These are phyloP conservation scores for Drosophila cyrtoloma DNA, from an alignment of 2,888 invertebrate genomes.

Conservation along the genomic window DNA sequence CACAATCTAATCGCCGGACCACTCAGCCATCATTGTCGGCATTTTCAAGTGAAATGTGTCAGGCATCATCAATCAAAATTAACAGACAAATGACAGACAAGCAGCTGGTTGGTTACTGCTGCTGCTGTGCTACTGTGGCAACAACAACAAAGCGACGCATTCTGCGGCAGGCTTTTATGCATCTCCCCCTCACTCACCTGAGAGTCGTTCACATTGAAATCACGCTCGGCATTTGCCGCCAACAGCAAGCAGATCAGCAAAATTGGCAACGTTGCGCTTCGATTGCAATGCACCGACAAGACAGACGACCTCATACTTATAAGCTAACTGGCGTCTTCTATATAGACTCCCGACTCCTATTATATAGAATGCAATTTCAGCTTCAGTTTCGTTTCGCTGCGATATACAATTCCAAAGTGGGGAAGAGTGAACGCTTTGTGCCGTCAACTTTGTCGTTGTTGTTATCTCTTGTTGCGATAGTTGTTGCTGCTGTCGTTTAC, in stretches of 20 bases:
- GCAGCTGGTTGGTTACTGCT: background rate
- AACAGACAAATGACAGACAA: conserved; percentile 59
- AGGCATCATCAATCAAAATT: conserved; percentile 75
- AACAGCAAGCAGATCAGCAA: conserved; percentile 48
- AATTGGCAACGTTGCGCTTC: conserved; percentile 47
- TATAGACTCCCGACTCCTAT: conserved; percentile 38
- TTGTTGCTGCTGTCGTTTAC: conserved; percentile 54
- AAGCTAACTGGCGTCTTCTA: conserved; percentile 25
- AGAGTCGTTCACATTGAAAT: conserved; percentile 84
- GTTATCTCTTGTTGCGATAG: conserved; percentile 14
- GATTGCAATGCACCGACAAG: conserved; percentile 59
- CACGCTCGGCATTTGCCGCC: conserved; percentile 76
- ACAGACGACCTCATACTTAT: conserved; percentile 45
- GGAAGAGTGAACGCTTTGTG: conserved; percentile 40
- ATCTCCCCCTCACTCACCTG: conserved; percentile 75
- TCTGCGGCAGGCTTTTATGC: conserved; percentile 13
- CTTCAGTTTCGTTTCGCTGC: conserved; percentile 43
- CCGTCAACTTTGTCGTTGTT: conserved; percentile 9
- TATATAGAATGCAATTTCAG: conserved; percentile 41
- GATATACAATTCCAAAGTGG: conserved; percentile 34
- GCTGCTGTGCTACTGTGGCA: conserved; percentile 1
- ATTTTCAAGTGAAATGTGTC: conserved; percentile 63
- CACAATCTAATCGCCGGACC: conserved; percentile 23
- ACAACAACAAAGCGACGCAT: conserved; percentile 21
- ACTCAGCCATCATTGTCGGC: conserved; percentile 41